phyloP scores from a whole-genome alignment of 2,888 invertebrate species.

The Hipparchia sbordonii region DNA sequence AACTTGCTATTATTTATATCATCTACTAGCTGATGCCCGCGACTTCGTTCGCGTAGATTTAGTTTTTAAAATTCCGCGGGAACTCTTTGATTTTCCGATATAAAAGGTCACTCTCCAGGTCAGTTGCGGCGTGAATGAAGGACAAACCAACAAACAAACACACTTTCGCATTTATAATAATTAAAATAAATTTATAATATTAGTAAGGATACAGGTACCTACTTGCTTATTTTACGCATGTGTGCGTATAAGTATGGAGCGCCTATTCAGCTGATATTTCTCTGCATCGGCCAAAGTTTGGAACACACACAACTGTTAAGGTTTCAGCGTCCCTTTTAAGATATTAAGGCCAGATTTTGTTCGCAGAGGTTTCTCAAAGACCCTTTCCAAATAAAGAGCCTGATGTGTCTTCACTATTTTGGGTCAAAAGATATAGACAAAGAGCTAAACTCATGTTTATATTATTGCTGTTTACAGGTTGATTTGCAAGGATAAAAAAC shows the following conservation, averaged over 20 bases:
- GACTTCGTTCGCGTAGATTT: too few species aligned
- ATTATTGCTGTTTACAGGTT: not conserved
- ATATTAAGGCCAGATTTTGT: slow-evolving; percentile 52
- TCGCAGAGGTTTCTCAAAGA: slow-evolving; percentile 43
- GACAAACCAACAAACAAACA: too few species aligned
- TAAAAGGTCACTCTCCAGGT: too few species aligned
- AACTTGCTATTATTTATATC: too few species aligned
- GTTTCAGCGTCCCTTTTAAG: slow-evolving; percentile 50
- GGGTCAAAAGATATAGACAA: slow-evolving; percentile 16
- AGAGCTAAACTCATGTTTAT: not conserved
- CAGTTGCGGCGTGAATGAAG: too few species aligned
- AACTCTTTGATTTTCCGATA: too few species aligned
- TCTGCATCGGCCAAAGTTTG: slow-evolving; percentile 19
- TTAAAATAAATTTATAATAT: too few species aligned
- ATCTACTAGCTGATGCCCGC: too few species aligned
- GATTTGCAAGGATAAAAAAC: not conserved
- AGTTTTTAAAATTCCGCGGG: too few species aligned
- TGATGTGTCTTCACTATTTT: slow-evolving; percentile 45
- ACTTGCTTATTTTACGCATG: too few species aligned
- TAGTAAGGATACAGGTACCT: too few species aligned
- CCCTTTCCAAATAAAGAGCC: slow-evolving; percentile 53
- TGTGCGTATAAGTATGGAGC: not conserved
- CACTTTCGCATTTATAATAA: too few species aligned
- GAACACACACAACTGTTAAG: slow-evolving; percentile 40
- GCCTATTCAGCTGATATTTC: slow-evolving; percentile 17